phyloP scores from a whole-genome alignment of 2,888 invertebrate genomes.

The Syritta pipiens region DNA sequence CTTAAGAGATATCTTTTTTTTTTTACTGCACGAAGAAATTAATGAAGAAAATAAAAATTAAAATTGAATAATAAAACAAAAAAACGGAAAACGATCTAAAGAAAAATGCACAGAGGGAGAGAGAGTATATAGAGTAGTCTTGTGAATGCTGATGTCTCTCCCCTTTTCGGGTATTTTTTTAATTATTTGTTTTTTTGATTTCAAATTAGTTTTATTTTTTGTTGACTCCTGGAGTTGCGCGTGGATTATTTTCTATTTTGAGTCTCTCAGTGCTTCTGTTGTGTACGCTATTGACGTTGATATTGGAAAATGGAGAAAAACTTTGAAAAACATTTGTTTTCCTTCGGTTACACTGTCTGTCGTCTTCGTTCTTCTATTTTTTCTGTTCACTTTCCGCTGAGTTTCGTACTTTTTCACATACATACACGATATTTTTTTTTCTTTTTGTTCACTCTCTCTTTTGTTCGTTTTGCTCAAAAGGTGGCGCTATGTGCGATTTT shows the following conservation, averaged over 20 bases:
- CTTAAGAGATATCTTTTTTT: slow-evolving; percentile 23
- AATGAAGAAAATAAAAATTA: slow-evolving; percentile 6
- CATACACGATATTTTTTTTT: slow-evolving; percentile 31
- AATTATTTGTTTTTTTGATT: slow-evolving; percentile 5
- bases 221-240: slow-evolving; percentile 22
- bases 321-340: slow-evolving; percentile 62
- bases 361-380: neutral
- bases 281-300: neutral
- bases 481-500: slow-evolving; percentile 45
- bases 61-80: slow-evolving; percentile 9
- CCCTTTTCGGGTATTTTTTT: slow-evolving; percentile 9
- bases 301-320: slow-evolving; percentile 39
- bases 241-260: too few species aligned
- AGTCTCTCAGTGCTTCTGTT: slow-evolving; percentile 20
- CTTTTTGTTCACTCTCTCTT: slow-evolving; percentile 25
- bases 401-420: slow-evolving; percentile 41
- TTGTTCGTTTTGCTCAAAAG: slow-evolving; percentile 41
- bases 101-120: slow-evolving; percentile 55
- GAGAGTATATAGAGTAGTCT: too few species aligned
- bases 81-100: slow-evolving; percentile 37
- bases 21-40: slow-evolving; percentile 55
- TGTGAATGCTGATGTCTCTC: slow-evolving; percentile 1
- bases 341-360: slow-evolving; percentile 40
- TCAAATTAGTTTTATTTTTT: neutral
- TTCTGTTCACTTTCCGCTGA: slow-evolving; percentile 14